Conservation (phyloP, 2,797 vertebrate genomes). For the Oryzias dopingdopingensis region DNA sequence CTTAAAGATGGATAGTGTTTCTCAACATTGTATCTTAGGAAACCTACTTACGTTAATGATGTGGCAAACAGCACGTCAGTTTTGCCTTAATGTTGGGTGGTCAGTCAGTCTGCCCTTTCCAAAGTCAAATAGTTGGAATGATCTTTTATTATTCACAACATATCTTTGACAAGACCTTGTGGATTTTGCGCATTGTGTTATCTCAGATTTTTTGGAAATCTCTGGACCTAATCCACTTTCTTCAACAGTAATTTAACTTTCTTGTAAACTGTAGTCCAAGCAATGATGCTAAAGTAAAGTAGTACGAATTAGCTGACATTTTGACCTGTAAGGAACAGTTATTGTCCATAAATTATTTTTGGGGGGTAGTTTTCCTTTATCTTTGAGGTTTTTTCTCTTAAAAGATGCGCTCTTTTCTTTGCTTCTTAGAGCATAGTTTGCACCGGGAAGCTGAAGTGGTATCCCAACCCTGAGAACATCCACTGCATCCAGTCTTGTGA, state of each 20-base stretch:
- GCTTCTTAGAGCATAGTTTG: slow-evolving; percentile 86
- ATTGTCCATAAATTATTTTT: neutral
- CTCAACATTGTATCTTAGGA: slow-evolving; percentile 54
- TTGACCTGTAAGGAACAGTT: no score
- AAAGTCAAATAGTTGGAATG: slow-evolving; percentile 70
- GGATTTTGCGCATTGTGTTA: slow-evolving; percentile 63
- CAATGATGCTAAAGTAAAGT: no score
- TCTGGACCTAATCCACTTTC: slow-evolving; percentile 53
- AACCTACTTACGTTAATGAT: slow-evolving; percentile 40
- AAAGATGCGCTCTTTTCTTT: slow-evolving; percentile 11
- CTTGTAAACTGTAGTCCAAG: no score
- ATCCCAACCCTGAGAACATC: slow-evolving; percentile 84
- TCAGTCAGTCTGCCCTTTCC: slow-evolving; percentile 48
- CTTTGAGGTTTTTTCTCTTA: slow-evolving; percentile 30
- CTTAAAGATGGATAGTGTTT: slow-evolving; percentile 51
- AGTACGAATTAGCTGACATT: no score
- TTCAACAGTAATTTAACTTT: no score
- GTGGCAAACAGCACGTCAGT: slow-evolving; percentile 51
- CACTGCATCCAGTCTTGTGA: slow-evolving; percentile 95
- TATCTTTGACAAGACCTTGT: slow-evolving; percentile 56
- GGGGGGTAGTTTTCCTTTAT: slow-evolving; percentile 17
- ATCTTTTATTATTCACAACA: slow-evolving; percentile 58
- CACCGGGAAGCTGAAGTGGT: slow-evolving; percentile 88
- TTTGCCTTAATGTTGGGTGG: slow-evolving; percentile 60
- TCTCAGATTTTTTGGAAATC: slow-evolving; percentile 52